Conservation (phyloP, 2,888 invertebrate species). For the Parapristionchus giblindavisi region DNA sequence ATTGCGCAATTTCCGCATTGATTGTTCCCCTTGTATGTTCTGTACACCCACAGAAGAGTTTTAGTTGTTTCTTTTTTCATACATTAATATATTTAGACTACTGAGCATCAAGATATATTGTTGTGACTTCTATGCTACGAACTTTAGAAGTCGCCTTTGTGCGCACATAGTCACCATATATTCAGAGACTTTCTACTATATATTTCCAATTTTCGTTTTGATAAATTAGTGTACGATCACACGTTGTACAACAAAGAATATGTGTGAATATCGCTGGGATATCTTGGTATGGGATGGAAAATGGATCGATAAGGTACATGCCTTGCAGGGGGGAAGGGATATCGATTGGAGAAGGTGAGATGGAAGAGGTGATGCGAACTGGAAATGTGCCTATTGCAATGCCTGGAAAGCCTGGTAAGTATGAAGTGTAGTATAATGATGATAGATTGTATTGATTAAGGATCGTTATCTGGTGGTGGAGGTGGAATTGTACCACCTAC, state of each 20-base stretch:
- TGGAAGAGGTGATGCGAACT: conserved; percentile 53
- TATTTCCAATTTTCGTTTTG: conserved; percentile 10
- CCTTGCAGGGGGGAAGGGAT: not conserved
- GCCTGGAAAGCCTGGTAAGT: conserved; percentile 52
- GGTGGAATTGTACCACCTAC: conserved; percentile 64
- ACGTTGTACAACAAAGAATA: not conserved
- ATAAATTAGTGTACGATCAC: conserved; percentile 16
- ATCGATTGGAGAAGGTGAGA: conserved; percentile 35
- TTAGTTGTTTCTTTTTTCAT: conserved; percentile 17
- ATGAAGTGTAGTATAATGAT: not conserved
- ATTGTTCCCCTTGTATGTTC: conserved; percentile 31
- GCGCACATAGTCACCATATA: conserved; percentile 27
- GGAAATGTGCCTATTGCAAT: conserved; percentile 53
- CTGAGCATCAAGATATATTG: conserved; percentile 14
- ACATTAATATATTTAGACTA: conserved; percentile 21
- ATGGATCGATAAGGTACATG: not conserved
- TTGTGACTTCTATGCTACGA: conserved; percentile 37
- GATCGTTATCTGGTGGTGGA: conserved; percentile 44
- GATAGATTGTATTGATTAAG: not conserved
- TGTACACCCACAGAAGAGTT: conserved; percentile 37
- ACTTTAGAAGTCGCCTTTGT: conserved; percentile 36
- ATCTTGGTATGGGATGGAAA: not conserved
- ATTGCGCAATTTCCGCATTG: conserved; percentile 11
- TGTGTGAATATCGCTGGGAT: conserved; percentile 25
- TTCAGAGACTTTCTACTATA: conserved; percentile 23